phyloP scores from a whole-genome alignment of 92 coral and sea anemone genomes.

The Porites cylindrica region DNA sequence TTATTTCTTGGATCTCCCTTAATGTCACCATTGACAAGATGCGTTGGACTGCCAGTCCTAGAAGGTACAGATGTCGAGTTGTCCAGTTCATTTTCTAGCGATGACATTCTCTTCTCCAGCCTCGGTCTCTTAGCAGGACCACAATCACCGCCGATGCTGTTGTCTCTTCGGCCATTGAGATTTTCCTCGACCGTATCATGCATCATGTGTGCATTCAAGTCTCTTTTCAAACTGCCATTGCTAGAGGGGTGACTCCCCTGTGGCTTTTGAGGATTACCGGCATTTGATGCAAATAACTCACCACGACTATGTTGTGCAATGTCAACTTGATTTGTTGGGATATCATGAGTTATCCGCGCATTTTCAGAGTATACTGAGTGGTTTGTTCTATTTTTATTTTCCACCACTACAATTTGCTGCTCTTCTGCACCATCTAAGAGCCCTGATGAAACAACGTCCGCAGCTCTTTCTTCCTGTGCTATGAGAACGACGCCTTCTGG shows the following conservation, averaged over 20 bases:
- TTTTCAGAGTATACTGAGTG: not conserved
- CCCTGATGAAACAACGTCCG: constrained; percentile 76
- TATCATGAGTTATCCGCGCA: not conserved
- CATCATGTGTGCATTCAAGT: constrained; percentile 15
- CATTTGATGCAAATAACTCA: constrained; percentile 5
- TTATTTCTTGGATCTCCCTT: constrained; percentile 78
- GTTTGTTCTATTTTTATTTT: constrained; percentile 69
- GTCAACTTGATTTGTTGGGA: not conserved
- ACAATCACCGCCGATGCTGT: constrained; percentile 20
- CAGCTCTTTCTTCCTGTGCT: constrained; percentile 91
- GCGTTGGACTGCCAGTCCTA: constrained; percentile 70
- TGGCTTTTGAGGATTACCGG: constrained; percentile 1
- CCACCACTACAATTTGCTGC: constrained; percentile 80
- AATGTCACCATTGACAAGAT: constrained; percentile 86
- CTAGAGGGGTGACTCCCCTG: constrained; percentile 6
- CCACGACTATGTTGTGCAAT: not conserved
- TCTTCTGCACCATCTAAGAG: constrained; percentile 77
- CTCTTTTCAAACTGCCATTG: constrained; percentile 44
- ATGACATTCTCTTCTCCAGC: constrained; percentile 55
- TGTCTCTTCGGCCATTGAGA: constrained; percentile 32
- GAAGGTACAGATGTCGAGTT: constrained; percentile 63
- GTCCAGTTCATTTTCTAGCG: constrained; percentile 61
- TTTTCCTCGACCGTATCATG: constrained; percentile 12
- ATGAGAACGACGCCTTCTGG: constrained; percentile 83
- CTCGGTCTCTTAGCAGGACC: constrained; percentile 70